Base-by-base conservation (phyloP, 2,888 invertebrate species). In the Drosophila tanythrix region DNA sequence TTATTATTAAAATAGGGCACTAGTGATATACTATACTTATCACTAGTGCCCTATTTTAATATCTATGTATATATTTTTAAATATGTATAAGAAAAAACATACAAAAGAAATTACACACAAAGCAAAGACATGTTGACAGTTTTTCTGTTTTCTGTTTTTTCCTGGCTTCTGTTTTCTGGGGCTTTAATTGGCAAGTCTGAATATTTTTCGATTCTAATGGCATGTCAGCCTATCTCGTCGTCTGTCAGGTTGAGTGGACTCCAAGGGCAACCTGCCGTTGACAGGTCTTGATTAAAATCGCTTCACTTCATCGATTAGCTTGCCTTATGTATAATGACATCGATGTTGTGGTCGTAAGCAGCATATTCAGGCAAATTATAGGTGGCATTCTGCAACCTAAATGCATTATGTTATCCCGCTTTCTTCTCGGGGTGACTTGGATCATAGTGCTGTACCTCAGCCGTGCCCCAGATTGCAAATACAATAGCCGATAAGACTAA, bases 381-480 rank as follows among this genome's bases (percentile, higher is more conserved):
- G 1, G 13, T 31, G 13, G 29, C n/a, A 29, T 7, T 11, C 6
- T 50, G 18, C 5, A 10, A 18, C 25, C 15, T 4, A 8, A 18
- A 18, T 4, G 27, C 2, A 6, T 29, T 13, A 27, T 21, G 10
- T 61, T 64, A 18, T 46, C 27, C 18, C 25, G 64, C 15, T 3
- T 72, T 58, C 6, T 69, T 40, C 6, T 65, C 43, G 57, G 2
- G 50, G 33, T 57, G 55, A n/a, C 15, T 31, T 27, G 95, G 95
- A 83, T 97, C 96, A 96, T 97, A 97, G 88, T 95, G 94, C 70
- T 96, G 95, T 35, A 96, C 95, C 27, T 97, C 95, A 0, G 96
- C 76, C 13, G 69, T 36, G 2, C 83, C 97, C 87, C 95, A 96
- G 4, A 96, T 56, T 0, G 95, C 77, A 91, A 96, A 97, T 8